Evolutionary conservation across 2,113 vertebrate genomes (phyloP).

Genomic region (Chunga burmeisteri): DNA sequence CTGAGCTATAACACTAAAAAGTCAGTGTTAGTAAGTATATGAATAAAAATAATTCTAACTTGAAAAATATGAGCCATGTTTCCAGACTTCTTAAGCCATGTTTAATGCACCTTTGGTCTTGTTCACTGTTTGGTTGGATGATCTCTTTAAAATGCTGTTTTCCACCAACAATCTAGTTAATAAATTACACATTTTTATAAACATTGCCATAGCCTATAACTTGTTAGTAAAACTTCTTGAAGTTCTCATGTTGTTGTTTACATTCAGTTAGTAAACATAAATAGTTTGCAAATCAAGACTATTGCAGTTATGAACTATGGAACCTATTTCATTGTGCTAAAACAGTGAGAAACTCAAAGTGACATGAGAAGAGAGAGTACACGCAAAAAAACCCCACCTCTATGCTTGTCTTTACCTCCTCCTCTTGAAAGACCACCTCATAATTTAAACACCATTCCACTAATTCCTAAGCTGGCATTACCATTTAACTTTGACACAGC

Average conservation of each 20-base stretch:
- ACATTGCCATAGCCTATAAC: background rate
- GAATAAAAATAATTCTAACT: background rate
- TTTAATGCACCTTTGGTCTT: background rate
- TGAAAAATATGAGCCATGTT: background rate
- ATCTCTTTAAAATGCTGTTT: background rate
- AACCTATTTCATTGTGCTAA: background rate
- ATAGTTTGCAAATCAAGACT: background rate
- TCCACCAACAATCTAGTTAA: background rate
- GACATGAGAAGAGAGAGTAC: background rate
- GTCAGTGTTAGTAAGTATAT: background rate
- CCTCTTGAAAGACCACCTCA: background rate
- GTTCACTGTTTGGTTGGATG: background rate
- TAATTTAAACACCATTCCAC: background rate
- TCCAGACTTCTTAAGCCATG: background rate
- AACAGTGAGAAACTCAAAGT: background rate
- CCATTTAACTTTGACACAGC: background rate
- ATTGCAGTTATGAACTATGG: background rate
- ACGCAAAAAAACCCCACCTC: too few relatives aligned
- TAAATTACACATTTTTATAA: background rate
- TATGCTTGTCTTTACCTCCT: background rate
- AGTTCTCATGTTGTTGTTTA: background rate
- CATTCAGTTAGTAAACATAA: background rate
- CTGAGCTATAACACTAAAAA: background rate
- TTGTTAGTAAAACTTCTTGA: background rate
- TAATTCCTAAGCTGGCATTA: background rate